These are phyloP conservation scores for Crocidura indochinensis DNA, from an alignment of 2,797 vertebrate species.

Conservation along the genomic window DNA sequence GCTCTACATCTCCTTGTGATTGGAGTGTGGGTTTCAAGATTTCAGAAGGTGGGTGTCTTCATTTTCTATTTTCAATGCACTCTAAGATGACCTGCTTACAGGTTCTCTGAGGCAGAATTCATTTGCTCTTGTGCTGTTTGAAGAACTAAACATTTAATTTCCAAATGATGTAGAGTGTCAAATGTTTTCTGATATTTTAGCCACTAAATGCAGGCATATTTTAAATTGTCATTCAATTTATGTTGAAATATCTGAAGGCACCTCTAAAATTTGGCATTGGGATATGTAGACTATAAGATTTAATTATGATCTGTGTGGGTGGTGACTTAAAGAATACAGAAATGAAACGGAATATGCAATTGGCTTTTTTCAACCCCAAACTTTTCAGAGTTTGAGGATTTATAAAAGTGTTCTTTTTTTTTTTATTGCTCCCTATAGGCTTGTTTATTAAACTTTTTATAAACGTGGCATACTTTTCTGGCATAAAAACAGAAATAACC, in stretches of 20 bases:
- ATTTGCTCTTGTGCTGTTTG: constrained; percentile 78
- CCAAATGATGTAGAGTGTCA: constrained; percentile 73
- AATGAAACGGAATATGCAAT: constrained; percentile 57
- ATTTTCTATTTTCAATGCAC: constrained; percentile 87
- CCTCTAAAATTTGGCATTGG: constrained; percentile 81
- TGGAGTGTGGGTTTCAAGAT: constrained; percentile 88
- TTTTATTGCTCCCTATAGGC: constrained; percentile 60
- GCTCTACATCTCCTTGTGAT: constrained; percentile 88
- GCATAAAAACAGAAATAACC: neutral
- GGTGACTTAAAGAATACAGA: constrained; percentile 54
- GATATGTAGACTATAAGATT: constrained; percentile 67
- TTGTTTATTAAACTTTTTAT: constrained; percentile 73
- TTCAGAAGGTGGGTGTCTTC: constrained; percentile 87
- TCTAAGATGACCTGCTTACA: constrained; percentile 87
- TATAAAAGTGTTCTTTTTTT: constrained; percentile 69
- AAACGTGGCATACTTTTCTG: constrained; percentile 60
- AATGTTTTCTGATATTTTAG: constrained; percentile 68
- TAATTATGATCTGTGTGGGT: constrained; percentile 63
- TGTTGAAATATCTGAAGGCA: constrained; percentile 85
- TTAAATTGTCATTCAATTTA: constrained; percentile 76
- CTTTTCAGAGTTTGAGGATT: constrained; percentile 67
- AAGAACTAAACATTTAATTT: constrained; percentile 75
- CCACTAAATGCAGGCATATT: constrained; percentile 64
- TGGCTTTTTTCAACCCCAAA: constrained; percentile 43
- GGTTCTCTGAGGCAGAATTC: constrained; percentile 85